Evolutionary conservation across 2,797 vertebrate species (phyloP), one percentile per base, ranked within the genome.

Genomic region (Australoheros facetus): DNA sequence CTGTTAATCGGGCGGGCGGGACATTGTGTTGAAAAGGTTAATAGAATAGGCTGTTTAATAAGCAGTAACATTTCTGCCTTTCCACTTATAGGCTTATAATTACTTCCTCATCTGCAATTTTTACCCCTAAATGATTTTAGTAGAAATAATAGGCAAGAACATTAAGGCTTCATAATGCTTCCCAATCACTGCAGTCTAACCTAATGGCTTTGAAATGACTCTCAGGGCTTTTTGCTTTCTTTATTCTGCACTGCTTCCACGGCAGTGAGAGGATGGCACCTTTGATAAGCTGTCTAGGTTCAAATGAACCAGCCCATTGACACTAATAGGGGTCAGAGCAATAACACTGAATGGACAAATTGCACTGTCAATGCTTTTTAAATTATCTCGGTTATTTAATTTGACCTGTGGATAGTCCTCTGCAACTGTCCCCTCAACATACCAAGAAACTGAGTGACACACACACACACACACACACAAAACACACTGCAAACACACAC

Each of bases 371-470:
- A 96, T 97, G 96, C 90, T 93, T 96, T 95, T 97, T 96, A 97
- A 98, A 98, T 99, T 96, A 98, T 97, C 96, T 96, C 95, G 97
- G 96, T 97, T 97, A 97, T 99, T 98, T 97, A 96, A 97, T 97
- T 96, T 98, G 97, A 98, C 97, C 97, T 96, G 96, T 96, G 95
- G 96, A 97, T 95, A 96, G 95, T 97, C 95, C 95, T 93, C 94
- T 86, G 72, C 48, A 74, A 87, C 81, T 78, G 94, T 97, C 95
- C 95, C 95, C 95, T 96, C 94, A 96, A 95, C 94, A 96, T 92
- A 84, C 80, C 82, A 78, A 79, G 84, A 85, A 37, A 77, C 55
- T 42, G 81, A 90, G 30, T 58, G 60, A 62, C 84, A 88, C 57
- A 75, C 77, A 85, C 62, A 84, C 81, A 85, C 57, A 77, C 37